Evolutionary conservation across 2,113 vertebrate species (phyloP).

Genomic region (Marmota monax): DNA sequence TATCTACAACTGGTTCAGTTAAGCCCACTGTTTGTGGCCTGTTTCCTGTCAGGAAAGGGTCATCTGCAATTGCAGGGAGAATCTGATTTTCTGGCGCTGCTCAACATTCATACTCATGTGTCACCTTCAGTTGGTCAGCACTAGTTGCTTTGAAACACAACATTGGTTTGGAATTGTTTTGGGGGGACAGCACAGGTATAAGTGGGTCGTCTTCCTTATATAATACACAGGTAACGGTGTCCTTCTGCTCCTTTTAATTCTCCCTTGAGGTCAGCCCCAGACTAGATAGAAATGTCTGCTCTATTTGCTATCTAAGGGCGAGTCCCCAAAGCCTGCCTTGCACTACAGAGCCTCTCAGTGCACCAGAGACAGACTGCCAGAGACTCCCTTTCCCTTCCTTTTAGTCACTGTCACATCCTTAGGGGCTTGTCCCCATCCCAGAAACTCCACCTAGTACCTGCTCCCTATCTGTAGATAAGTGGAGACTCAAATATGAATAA

Average conservation of each 20-base stretch:
- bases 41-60: neutral
- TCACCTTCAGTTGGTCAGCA: neutral
- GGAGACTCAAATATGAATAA: neutral
- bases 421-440: neutral
- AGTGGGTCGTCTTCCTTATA: neutral
- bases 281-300: neutral
- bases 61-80: neutral
- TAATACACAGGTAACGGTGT: neutral
- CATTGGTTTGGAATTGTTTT: neutral
- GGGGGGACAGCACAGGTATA: neutral
- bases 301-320: neutral
- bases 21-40: neutral
- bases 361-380: neutral
- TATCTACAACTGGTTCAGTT: neutral
- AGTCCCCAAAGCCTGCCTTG: neutral
- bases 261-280: neutral
- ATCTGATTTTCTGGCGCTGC: neutral
- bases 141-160: neutral
- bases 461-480: neutral
- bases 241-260: neutral
- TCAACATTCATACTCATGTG: neutral
- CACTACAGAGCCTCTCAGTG: neutral
- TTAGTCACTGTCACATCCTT: neutral
- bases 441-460: neutral
- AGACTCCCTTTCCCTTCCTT: neutral